Evolutionary conservation across 2,797 vertebrate species (phyloP).

Genomic region (Sphaeramia orbicularis): DNA sequence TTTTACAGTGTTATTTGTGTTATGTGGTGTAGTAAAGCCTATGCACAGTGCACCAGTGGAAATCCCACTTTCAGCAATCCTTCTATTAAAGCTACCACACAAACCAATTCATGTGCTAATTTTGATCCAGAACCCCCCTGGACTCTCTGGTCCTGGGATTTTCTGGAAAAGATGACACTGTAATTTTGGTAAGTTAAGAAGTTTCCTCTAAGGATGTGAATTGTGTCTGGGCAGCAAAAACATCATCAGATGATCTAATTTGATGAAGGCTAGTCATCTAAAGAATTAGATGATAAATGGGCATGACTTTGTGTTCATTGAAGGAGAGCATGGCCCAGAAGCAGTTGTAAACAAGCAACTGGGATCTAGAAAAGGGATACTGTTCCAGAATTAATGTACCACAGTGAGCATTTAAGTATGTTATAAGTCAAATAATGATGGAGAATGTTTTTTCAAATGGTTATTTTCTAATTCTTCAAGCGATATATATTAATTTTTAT

Average conservation of each 20-base stretch:
- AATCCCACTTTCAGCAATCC: conserved; percentile 50
- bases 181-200: conserved; percentile 39
- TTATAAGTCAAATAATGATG: background rate
- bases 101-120: conserved; percentile 76
- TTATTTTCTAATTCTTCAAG: too few relatives aligned
- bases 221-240: background rate
- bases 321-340: conserved; percentile 27
- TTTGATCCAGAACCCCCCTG: conserved; percentile 67
- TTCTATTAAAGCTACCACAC: conserved; percentile 59
- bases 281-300: conserved; percentile 8
- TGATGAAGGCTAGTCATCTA: conserved; percentile 1
- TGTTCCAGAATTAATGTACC: conserved; percentile 2
- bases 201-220: conserved; percentile 14
- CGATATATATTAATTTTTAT: too few relatives aligned
- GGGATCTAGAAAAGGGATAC: background rate
- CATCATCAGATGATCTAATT: background rate
- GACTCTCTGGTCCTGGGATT: conserved; percentile 51
- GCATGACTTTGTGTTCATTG: conserved; percentile 26
- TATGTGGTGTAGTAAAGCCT: conserved; percentile 4
- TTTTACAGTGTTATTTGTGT: conserved; percentile 3
- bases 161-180: conserved; percentile 62
- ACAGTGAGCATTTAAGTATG: background rate
- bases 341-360: conserved; percentile 19
- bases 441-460: background rate
- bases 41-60: conserved; percentile 25